Percentiles rank a stretch among this genome's conserved stretches.
Evolutionary conservation across 2,888 invertebrate genomes (phyloP).

Genomic region (Drosophila kuntzei): DNA sequence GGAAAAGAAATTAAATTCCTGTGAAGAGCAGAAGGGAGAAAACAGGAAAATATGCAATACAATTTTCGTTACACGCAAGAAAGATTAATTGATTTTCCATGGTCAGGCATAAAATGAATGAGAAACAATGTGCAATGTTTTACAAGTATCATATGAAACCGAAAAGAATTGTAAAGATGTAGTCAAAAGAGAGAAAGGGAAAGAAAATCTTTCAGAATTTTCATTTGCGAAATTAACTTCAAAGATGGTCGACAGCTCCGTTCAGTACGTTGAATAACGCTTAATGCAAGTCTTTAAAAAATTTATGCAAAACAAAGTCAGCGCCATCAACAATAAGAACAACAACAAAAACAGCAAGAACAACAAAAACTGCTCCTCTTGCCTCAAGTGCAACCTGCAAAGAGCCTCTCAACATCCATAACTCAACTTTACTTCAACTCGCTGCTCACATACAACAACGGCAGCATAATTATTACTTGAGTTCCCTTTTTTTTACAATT

Average conservation of each 20-base stretch:
- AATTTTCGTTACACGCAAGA: slow-evolving; percentile 44
- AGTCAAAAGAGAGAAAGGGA: background rate
- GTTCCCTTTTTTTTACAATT: slow-evolving; percentile 28
- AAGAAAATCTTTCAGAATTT: slow-evolving; percentile 16
- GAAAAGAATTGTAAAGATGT: background rate
- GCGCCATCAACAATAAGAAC: slow-evolving; percentile 21
- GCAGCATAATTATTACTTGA: slow-evolving; percentile 58
- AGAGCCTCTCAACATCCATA: slow-evolving; percentile 53
- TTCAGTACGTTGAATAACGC: slow-evolving; percentile 60
- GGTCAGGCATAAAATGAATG: slow-evolving; percentile 52
- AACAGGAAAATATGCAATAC: slow-evolving; percentile 31
- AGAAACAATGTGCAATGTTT: slow-evolving; percentile 12
- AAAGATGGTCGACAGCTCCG: slow-evolving; percentile 19
- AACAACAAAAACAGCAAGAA: slow-evolving; percentile 39
- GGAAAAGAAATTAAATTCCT: slow-evolving; percentile 1
- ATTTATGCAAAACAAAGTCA: slow-evolving; percentile 57
- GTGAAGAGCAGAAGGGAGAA: background rate
- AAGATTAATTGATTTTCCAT: slow-evolving; percentile 65
- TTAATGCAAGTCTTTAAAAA: slow-evolving; percentile 65
- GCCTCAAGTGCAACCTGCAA: slow-evolving; percentile 59
- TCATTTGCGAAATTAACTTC: slow-evolving; percentile 69
- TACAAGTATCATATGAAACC: slow-evolving; percentile 11
- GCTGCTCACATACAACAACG: slow-evolving; percentile 56
- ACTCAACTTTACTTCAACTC: slow-evolving; percentile 46
- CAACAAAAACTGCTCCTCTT: slow-evolving; percentile 33